Base-by-base conservation (phyloP, 2,888 invertebrate genomes). In the Cybosia mesomella region DNA sequence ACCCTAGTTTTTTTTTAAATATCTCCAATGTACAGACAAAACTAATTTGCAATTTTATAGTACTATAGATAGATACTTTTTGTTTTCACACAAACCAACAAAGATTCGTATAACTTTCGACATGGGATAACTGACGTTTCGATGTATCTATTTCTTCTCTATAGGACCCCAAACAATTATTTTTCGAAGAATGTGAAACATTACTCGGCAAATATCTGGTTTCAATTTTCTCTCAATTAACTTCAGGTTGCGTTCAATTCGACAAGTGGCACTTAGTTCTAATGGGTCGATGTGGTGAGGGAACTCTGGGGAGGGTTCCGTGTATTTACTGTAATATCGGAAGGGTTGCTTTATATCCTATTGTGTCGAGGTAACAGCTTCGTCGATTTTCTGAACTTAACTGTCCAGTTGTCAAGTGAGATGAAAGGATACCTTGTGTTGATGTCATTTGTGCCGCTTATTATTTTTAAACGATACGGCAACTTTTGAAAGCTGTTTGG, bases 221-320 rank as follows among this genome's bases (percentile, higher is more conserved):
- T 88, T 88, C 87, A 89, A 89, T 91, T 88, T 89, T 86, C 87
- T 87, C 87, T 88, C 90, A 91, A 92, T 92, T 90, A 91, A 89
- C 87, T 89, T 86, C 88, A 88, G 88, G 88, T 90, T 89, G 80
- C 84, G 86, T 91, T 88, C 86, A 85, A 88, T 88, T 89, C 86
- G 84, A 83, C 86, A 87, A 92, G 91, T 89, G 89, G 82, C 87
- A 87, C 90, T 92, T 87, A 85, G 83, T 83, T 84, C 82, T 89
- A 90, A 91, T 91, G 90, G 90, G 77, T 85, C 81, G 83, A 74
- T 85, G 85, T 81, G 83, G 83, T 70, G 83, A 82, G 80, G 82
- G 77, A 71, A 71, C 68, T 66, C 71, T 71, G 58, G 65, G 60
- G 72, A 81, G 83, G 81, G 82, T 77, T 70, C 76, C 80, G 73